Conservation (phyloP, 2,888 invertebrate species). For the Cremastobaeus sp. region DNA sequence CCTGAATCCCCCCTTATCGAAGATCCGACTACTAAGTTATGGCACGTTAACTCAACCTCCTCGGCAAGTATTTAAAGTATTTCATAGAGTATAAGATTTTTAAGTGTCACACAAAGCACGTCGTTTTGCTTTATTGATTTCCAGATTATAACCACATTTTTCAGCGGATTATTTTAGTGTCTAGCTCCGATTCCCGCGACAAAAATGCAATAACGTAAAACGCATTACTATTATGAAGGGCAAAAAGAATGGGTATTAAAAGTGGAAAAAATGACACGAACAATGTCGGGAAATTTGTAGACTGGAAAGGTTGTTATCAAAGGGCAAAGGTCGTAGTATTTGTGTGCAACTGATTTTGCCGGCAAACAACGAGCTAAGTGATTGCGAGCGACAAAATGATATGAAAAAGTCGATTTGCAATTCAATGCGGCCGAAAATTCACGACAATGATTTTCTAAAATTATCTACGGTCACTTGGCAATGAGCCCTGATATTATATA, state of each 20-base stretch:
- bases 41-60: constrained; percentile 57
- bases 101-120: constrained; percentile 45
- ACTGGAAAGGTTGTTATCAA: too few relatives aligned
- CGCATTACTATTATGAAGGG: too few relatives aligned
- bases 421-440: constrained; percentile 36
- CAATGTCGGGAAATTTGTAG: too few relatives aligned
- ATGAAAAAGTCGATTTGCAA: constrained; percentile 19
- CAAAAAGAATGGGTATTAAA: too few relatives aligned
- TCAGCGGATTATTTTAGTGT: constrained; percentile 22
- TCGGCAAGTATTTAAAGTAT: constrained; percentile 46
- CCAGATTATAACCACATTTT: constrained; percentile 44
- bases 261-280: too few relatives aligned
- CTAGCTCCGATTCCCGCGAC: too few relatives aligned
- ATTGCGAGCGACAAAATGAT: background rate
- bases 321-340: too few relatives aligned
- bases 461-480: constrained; percentile 58
- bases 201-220: too few relatives aligned
- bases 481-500: constrained; percentile 56
- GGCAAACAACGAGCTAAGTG: too few relatives aligned
- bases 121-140: constrained; percentile 42
- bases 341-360: too few relatives aligned
- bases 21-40: constrained; percentile 52
- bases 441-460: constrained; percentile 59
- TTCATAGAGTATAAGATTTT: constrained; percentile 49
- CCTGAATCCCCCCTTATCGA: constrained; percentile 47